phyloP scores from a whole-genome alignment of 2,797 vertebrate species.

The Spinus pinus region DNA sequence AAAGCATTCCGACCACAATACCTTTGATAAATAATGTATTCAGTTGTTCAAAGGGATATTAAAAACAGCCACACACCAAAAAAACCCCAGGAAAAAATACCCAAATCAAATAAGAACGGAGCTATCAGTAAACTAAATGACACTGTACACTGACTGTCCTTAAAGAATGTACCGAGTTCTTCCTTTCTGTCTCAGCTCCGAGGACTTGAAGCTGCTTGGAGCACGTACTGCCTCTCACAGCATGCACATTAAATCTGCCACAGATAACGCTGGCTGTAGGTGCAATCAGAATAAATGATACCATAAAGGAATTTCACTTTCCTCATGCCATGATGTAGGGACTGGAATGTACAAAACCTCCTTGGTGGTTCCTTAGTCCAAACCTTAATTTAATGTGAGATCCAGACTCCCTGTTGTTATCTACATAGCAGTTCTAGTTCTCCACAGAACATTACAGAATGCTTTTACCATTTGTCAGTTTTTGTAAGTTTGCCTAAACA shows the following conservation, averaged over 20 bases:
- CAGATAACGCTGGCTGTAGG: not conserved
- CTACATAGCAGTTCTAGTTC: not conserved
- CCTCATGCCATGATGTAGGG: not conserved
- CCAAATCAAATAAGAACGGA: not conserved
- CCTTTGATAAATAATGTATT: conserved; percentile 38
- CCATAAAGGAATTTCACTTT: not conserved
- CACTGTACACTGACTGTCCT: not conserved
- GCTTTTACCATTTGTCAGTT: conserved; percentile 46
- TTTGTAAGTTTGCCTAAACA: conserved; percentile 43
- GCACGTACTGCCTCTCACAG: not conserved
- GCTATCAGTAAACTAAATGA: not conserved
- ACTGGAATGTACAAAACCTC: not conserved
- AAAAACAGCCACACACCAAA: not conserved
- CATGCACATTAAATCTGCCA: not conserved
- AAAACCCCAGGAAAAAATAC: not conserved
- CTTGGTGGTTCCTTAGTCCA: not conserved
- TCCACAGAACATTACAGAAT: not conserved
- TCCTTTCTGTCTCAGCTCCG: not conserved
- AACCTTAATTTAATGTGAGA: not conserved
- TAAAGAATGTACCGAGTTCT: not conserved
- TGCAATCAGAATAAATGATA: not conserved
- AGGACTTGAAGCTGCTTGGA: not conserved
- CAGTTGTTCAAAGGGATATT: conserved; percentile 18
- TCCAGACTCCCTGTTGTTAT: conserved; percentile 10
- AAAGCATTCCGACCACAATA: not conserved